phyloP scores from a whole-genome alignment of 2,113 vertebrate genomes.

The Megalops atlanticus region DNA sequence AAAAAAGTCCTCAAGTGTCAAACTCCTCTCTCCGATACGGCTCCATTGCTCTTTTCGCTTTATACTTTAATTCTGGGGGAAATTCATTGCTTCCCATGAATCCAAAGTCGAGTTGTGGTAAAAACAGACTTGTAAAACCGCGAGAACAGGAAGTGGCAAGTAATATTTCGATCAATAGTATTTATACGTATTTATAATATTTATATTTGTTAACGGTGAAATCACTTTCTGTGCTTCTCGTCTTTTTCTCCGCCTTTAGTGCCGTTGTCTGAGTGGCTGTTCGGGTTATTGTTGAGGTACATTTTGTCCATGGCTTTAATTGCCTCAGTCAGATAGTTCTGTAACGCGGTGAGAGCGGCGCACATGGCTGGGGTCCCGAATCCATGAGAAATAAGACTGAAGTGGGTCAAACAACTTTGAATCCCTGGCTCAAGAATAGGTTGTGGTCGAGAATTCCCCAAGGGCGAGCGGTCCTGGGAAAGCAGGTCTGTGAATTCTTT shows the following conservation, averaged over 20 bases:
- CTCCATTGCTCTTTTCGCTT: conserved; percentile 68
- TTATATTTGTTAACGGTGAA: conserved; percentile 60
- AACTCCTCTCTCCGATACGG: conserved; percentile 75
- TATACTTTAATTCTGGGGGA: conserved; percentile 52
- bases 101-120: conserved; percentile 64
- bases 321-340: conserved; percentile 99
- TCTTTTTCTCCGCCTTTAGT: conserved; percentile 98
- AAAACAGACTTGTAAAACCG: conserved; percentile 68
- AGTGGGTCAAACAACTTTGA: conserved; percentile 99
- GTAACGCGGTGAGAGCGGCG: conserved; percentile 94
- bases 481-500: conserved; percentile 99
- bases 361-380: conserved; percentile 97
- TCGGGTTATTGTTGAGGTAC: conserved; percentile 99
- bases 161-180: conserved; percentile 72
- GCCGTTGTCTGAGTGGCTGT: conserved; percentile 96
- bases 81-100: conserved; percentile 57
- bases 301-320: conserved; percentile 99
- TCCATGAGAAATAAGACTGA: conserved; percentile 99
- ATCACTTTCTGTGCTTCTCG: conserved; percentile 99
- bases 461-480: conserved; percentile 97
- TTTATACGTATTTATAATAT: conserved; percentile 78
- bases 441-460: conserved; percentile 96
- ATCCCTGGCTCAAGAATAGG: conserved; percentile 98
- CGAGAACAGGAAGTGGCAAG: conserved; percentile 75
- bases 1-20: conserved; percentile 78